These are phyloP conservation scores for Potorous gilbertii DNA, from an alignment of 2,797 vertebrate species.

Conservation along the genomic window DNA sequence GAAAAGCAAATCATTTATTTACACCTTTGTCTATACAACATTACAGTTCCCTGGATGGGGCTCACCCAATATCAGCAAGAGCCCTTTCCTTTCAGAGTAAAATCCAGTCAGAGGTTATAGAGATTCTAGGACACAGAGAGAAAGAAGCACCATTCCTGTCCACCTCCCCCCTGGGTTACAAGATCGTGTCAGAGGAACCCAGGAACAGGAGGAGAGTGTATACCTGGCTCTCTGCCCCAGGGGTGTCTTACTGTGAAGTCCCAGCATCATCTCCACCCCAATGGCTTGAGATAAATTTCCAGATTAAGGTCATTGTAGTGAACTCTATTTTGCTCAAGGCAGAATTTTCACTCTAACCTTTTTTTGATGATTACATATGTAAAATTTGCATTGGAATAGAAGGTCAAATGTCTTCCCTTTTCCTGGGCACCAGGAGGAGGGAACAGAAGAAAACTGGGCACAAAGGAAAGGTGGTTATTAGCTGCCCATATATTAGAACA, in stretches of 20 bases:
- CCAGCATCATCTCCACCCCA: not conserved
- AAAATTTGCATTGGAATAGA: not conserved
- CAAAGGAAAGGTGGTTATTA: not conserved
- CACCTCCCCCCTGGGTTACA: not conserved
- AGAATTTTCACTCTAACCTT: conserved; percentile 4
- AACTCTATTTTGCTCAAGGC: not conserved
- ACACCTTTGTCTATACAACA: conserved; percentile 82
- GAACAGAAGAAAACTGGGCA: not conserved
- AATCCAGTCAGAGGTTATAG: conserved; percentile 28
- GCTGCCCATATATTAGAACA: not conserved
- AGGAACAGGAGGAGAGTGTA: not conserved
- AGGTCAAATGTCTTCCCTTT: not conserved
- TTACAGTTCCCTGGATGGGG: conserved; percentile 72
- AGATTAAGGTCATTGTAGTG: conserved; percentile 21
- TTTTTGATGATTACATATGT: accelerated
- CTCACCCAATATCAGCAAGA: conserved; percentile 10
- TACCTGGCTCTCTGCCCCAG: not conserved
- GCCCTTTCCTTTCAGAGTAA: conserved; percentile 33
- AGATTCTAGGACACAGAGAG: conserved; percentile 3
- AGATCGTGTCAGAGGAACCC: not conserved
- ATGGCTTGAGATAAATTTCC: conserved; percentile 21
- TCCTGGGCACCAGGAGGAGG: not conserved
- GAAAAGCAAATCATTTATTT: conserved; percentile 88
- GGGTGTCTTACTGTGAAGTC: not conserved
- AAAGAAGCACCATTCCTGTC: not conserved